Evolutionary conservation across 1,140 invertebrate species (phyloP).

Genomic region (Belonocnema kinseyi): DNA sequence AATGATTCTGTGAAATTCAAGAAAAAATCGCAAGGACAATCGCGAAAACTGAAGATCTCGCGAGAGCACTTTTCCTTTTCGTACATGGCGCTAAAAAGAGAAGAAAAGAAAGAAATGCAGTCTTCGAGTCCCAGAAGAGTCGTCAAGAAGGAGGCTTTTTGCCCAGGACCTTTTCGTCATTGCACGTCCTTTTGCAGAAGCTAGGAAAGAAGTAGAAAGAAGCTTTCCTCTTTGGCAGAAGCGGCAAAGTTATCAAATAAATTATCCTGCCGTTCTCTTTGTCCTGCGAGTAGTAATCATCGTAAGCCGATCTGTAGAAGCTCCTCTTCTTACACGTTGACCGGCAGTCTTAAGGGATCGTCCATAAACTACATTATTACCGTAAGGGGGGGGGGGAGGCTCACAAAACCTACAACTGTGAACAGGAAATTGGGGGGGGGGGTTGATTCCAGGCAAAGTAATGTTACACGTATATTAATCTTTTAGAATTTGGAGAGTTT

Average conservation of each 20-base stretch:
- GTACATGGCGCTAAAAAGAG: slow-evolving; percentile 46
- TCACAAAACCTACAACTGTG: too few relatives aligned
- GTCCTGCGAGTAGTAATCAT: not conserved
- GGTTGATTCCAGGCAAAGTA: too few relatives aligned
- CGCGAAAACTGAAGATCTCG: slow-evolving; percentile 53
- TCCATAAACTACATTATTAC: too few relatives aligned
- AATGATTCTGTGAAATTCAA: not conserved
- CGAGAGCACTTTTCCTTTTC: slow-evolving; percentile 51
- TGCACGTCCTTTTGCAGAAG: not conserved
- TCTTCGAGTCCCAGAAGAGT: slow-evolving; percentile 55
- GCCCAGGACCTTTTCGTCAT: slow-evolving; percentile 40
- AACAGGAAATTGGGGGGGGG: too few relatives aligned
- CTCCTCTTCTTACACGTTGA: not conserved
- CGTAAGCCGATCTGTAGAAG: slow-evolving; percentile 8
- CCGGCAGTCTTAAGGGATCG: not conserved
- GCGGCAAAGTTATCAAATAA: not conserved
- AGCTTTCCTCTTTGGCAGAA: not conserved
- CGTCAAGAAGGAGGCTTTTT: slow-evolving; percentile 48
- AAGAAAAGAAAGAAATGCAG: slow-evolving; percentile 50
- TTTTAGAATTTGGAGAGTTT: too few relatives aligned
- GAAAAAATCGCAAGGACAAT: slow-evolving; percentile 10
- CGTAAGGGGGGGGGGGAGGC: too few relatives aligned
- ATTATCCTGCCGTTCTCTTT: slow-evolving; percentile 9
- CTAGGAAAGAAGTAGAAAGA: not conserved
- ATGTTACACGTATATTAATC: too few relatives aligned